Evolutionary conservation across 2,797 vertebrate species (phyloP), one percentile per base, ranked within the genome.

Genomic region (Corythornis leucogaster): DNA sequence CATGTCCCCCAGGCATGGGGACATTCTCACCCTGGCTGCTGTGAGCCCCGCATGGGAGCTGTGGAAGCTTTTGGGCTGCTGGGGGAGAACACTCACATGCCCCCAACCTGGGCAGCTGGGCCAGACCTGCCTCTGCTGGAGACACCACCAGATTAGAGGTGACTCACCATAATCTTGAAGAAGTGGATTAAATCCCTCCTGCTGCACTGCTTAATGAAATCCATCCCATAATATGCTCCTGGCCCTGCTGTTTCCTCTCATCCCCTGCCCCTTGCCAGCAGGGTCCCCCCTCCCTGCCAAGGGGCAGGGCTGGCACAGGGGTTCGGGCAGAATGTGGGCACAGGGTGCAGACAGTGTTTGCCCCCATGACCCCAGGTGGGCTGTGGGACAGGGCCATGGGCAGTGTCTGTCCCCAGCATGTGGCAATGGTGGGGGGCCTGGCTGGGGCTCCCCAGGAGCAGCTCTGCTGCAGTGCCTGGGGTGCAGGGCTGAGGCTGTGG

Each of bases 161-260:
- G 95, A 95, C 93, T 95, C 90, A 93, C 95, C 45, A 73, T 91
- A 92, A 95, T 94, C 95, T 95, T 93, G 86, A 95, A 93, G 94
- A 74, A 94, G 59, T 91, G 93, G 94, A 95, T 96, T 96, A 96
- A 90, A 88, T 55, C 93, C 85, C 83, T 93, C 94, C 93, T 81
- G 88, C 94, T 94, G 93, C 26, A 78, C 85, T 84, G n/a, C 78
- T 94, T 95, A 96, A 96, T 95, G 88, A 96, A 92, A 95, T 94
- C 83, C 86, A 96, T 88, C 92, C 94, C 95, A 94, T 96, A 96
- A 95, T 95, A 94, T 43, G 28, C 80, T 79, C 73, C 57, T 8
- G 1, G 73, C 64, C 93, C 87, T 94, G 92, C 92, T 96, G 94
- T 92, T 93, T 55, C 59, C 67, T 75, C 84, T 93, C 73, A 30